phyloP scores from a whole-genome alignment of 2,888 invertebrate species.

The Tachystola acroxantha region DNA sequence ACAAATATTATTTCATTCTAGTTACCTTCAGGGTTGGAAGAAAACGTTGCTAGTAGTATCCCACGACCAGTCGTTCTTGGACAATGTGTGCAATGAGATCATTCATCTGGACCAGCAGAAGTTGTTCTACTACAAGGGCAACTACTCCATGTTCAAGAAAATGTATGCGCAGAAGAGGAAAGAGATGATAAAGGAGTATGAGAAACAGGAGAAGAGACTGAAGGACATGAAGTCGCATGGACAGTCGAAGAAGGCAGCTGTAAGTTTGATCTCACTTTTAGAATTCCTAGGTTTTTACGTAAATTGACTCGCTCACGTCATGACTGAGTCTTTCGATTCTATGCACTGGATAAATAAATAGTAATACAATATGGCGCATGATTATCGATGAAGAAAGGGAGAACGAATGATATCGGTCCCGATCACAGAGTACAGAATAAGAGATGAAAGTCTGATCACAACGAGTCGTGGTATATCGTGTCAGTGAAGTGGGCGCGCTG shows the following conservation, averaged over 20 bases:
- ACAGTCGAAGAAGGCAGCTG: conserved; percentile 96
- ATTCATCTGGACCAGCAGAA: conserved; percentile 97
- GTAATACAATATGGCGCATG: too few species aligned
- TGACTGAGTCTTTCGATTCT: neutral
- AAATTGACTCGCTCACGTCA: neutral
- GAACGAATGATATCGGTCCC: too few species aligned
- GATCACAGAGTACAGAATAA: too few species aligned
- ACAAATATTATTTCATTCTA: too few species aligned
- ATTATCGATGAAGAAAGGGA: too few species aligned
- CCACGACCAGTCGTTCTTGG: conserved; percentile 99
- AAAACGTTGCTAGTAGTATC: conserved; percentile 98
- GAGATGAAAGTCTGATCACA: too few species aligned
- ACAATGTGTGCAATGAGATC: conserved; percentile 99
- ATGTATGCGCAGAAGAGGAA: conserved; percentile 98
- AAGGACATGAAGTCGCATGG: conserved; percentile 97
- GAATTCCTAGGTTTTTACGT: neutral
- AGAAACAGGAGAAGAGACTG: conserved; percentile 98
- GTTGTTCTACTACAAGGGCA: conserved; percentile 97
- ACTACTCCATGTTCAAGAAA: conserved; percentile 98
- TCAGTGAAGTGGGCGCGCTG: too few species aligned
- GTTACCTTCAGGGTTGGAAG: conserved; percentile 98
- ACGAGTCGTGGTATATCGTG: too few species aligned
- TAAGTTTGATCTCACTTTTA: conserved; percentile 38
- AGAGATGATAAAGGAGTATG: conserved; percentile 97
- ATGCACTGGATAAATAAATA: conserved; percentile 7